Evolutionary conservation across 2,113 vertebrate species (phyloP).

Genomic region (Hypocryptadius cinnamomeus): DNA sequence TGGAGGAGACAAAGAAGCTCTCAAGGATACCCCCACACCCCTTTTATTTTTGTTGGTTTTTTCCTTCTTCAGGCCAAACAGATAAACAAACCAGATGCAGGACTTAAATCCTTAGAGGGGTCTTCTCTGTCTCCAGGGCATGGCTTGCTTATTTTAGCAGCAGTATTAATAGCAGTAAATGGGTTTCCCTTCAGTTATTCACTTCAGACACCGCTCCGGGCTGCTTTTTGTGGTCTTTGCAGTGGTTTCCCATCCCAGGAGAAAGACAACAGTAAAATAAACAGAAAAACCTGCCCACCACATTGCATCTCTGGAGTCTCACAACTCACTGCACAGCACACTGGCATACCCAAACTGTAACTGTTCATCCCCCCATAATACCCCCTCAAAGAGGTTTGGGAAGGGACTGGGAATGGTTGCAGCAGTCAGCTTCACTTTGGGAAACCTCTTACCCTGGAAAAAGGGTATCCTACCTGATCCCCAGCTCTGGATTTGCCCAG

Average conservation of each 20-base stretch:
- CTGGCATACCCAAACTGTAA: not conserved
- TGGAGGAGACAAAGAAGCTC: not conserved
- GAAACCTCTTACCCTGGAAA: not conserved
- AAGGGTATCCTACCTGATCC: not conserved
- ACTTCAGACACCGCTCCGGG: not conserved
- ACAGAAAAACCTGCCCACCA: not conserved
- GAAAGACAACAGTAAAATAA: slow-evolving; percentile 14
- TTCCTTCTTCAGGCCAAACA: not conserved
- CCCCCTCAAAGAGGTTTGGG: not conserved
- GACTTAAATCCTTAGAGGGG: not conserved
- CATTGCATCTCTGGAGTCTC: not conserved
- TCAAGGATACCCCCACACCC: not conserved
- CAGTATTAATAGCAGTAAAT: slow-evolving; percentile 3
- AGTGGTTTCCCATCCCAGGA: not conserved
- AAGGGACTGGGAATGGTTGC: not conserved
- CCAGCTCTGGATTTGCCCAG: not conserved
- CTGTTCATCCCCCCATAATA: accelerated
- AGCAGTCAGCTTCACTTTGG: not conserved
- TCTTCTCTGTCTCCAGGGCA: not conserved
- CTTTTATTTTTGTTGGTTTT: not conserved
- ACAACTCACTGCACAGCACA: not conserved
- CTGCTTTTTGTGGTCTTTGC: not conserved
- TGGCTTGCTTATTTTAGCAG: not conserved
- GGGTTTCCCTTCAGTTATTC: slow-evolving; percentile 18
- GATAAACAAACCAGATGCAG: slow-evolving; percentile 28